Percentiles rank a stretch among this genome's conserved stretches.
phyloP scores from a whole-genome alignment of 2,888 invertebrate species.

The Macaria notata region DNA sequence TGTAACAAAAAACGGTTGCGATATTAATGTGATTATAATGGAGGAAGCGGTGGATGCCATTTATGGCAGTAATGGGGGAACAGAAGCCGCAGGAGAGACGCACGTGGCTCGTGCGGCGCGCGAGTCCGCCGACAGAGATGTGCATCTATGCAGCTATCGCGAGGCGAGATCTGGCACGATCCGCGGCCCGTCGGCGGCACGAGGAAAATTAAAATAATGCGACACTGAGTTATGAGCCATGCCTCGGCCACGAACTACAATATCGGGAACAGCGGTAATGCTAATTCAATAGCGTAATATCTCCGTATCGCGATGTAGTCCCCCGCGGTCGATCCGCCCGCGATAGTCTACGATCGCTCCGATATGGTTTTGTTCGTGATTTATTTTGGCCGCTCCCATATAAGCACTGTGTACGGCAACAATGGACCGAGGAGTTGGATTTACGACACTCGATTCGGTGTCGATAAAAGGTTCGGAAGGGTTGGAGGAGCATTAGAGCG shows the following conservation, averaged over 20 bases:
- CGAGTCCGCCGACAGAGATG: conserved; percentile 53
- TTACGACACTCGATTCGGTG: conserved; percentile 78
- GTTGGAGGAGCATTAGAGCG: conserved; percentile 49
- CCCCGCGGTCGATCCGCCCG: conserved; percentile 60
- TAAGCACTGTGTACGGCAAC: conserved; percentile 73
- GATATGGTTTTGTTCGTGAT: conserved; percentile 79
- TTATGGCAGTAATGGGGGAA: conserved; percentile 28
- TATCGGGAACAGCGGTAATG: conserved; percentile 74
- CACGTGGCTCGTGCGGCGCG: conserved; percentile 49
- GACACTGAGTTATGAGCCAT: conserved; percentile 63
- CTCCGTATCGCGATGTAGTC: conserved; percentile 63
- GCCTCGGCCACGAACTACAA: conserved; percentile 50
- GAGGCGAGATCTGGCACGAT: conserved; percentile 68
- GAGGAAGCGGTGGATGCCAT: conserved; percentile 24
- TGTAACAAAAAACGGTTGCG: conserved; percentile 56
- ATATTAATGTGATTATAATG: conserved; percentile 49
- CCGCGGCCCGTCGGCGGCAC: conserved; percentile 48
- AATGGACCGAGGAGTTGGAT: conserved; percentile 69
- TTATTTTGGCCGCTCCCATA: conserved; percentile 79
- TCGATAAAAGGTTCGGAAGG: conserved; percentile 71
- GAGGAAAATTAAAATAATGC: conserved; percentile 69
- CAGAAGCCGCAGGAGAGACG: conserved; percentile 44
- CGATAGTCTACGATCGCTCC: conserved; percentile 74
- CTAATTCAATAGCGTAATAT: conserved; percentile 80
- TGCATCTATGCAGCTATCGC: conserved; percentile 59